A percentile compares a stretch with the other conserved stretches of the same genome.
These are phyloP conservation scores for Ptiloglossa arizonensis DNA, from an alignment of 1,140 invertebrate species.

Conservation along the genomic window DNA sequence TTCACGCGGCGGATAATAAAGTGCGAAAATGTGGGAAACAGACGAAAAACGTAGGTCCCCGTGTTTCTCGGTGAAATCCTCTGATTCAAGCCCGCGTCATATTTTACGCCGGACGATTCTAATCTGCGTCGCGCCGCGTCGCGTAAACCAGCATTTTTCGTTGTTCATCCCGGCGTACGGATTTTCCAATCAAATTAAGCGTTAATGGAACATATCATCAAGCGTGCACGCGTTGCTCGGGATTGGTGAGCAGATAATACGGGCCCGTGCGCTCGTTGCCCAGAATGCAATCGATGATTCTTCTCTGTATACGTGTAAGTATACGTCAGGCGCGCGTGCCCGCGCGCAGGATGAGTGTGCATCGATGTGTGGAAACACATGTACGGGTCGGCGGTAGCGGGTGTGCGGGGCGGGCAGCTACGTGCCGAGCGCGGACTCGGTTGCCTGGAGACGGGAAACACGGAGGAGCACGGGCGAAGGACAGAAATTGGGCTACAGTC, in stretches of 20 bases:
- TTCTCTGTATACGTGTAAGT: conserved; percentile 24
- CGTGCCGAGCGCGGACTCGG: conserved; percentile 30
- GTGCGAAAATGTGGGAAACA: no score
- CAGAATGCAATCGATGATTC: conserved; percentile 57
- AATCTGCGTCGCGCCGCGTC: neutral
- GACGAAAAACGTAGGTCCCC: no score
- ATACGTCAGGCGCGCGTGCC: conserved; percentile 11
- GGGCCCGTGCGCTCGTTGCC: conserved; percentile 33
- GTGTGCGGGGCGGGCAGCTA: no score
- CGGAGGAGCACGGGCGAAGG: conserved; percentile 37
- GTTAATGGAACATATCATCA: conserved; percentile 47
- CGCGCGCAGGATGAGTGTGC: neutral
- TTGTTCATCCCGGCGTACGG: neutral
- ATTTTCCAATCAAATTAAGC: conserved; percentile 47
- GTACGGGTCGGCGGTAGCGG: no score
- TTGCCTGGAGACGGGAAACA: conserved; percentile 64
- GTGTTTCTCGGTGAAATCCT: neutral
- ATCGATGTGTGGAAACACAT: neutral
- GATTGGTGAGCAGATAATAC: conserved; percentile 41
- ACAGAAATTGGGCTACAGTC: conserved; percentile 48
- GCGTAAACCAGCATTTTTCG: conserved; percentile 19
- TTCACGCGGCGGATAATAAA: no score
- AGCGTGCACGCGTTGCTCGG: conserved; percentile 19
- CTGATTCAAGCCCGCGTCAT: neutral
- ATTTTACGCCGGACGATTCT: neutral